Base-by-base conservation (phyloP, 1,140 invertebrate species). In the Ceratina australensis region DNA sequence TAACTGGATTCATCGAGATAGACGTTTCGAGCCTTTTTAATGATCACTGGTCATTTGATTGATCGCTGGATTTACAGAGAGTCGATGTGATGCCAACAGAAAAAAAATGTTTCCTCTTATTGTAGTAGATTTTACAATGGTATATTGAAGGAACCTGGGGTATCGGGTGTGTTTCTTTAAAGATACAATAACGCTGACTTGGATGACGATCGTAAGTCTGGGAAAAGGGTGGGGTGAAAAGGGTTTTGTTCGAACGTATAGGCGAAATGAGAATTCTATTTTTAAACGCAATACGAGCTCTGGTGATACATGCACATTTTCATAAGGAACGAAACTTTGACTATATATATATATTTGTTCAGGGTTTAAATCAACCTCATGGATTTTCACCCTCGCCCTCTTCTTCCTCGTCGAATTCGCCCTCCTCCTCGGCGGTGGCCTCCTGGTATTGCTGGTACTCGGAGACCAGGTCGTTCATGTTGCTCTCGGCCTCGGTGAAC, bases 391-490 rank as follows among this genome's bases (percentile, higher is more conserved):
- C 87, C 72, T 93, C 93, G 63, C 92, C 95, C 86, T 95, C 95
- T 74, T 94, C 94, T 87, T 96, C 95, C 86, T 96, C 95, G 84
- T 96, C 95, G 84, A 96, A 96, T 83, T 96, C 95, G 13, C 94
- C 95, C 78, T 96, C 95, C 72, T 96, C 95, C 64, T 96, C 96
- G 50, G 95, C 95, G 4, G 95, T 95, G 54, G 96, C 96, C 84
- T 96, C 97, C 88, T 98, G 97, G 91, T 98, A 98, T 91, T 98
- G 97, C 88, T 98, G 97, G 91, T 98, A 98, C 87, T 96, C 96
- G 3, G 96, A 96, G 24, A 98, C 95, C 86, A 98, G 91, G 90
- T 98, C 97, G 90, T 97, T 97, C 96, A 98, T 97, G 92, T 97
- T 97, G 82, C 93, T 94, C 84, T 95, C 95, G 0, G 95, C 95